phyloP scores from a whole-genome alignment of 1,140 invertebrate genomes.

The Physella acuta region DNA sequence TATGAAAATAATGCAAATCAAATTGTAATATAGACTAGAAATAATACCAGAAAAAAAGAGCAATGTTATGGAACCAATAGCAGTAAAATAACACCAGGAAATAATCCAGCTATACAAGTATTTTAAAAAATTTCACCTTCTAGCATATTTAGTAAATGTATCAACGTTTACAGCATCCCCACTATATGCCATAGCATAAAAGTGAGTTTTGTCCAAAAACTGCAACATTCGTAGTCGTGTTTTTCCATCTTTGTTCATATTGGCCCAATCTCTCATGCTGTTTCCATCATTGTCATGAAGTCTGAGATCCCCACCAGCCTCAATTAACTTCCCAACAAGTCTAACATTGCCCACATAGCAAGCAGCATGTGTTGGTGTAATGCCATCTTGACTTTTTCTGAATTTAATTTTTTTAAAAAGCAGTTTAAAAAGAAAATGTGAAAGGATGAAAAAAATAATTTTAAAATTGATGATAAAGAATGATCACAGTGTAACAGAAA shows the following conservation, averaged over 20 bases:
- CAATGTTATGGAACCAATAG: too few relatives aligned
- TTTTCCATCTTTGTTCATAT: constrained; percentile 41
- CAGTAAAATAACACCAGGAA: too few relatives aligned
- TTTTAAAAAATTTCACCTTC: too few relatives aligned
- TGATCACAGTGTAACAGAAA: too few relatives aligned
- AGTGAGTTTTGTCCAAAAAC: constrained; percentile 31
- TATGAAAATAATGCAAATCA: too few relatives aligned
- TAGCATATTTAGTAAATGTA: not conserved
- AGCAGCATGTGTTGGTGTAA: constrained; percentile 60
- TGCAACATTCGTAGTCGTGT: constrained; percentile 45
- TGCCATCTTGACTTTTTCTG: constrained; percentile 47
- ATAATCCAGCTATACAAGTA: too few relatives aligned
- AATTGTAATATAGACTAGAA: too few relatives aligned
- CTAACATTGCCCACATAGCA: constrained; percentile 54
- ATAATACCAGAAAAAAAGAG: too few relatives aligned
- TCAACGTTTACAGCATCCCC: constrained; percentile 28
- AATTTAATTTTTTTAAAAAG: too few relatives aligned
- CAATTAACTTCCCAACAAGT: constrained; percentile 53
- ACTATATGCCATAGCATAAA: constrained; percentile 46
- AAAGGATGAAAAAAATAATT: too few relatives aligned
- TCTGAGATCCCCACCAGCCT: constrained; percentile 60
- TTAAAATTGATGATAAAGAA: too few relatives aligned
- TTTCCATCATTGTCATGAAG: constrained; percentile 54
- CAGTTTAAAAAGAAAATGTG: too few relatives aligned
- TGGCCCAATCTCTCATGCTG: constrained; percentile 52